These are phyloP conservation scores for Macropodus opercularis DNA, from an alignment of 2,797 vertebrate species.

Conservation along the genomic window DNA sequence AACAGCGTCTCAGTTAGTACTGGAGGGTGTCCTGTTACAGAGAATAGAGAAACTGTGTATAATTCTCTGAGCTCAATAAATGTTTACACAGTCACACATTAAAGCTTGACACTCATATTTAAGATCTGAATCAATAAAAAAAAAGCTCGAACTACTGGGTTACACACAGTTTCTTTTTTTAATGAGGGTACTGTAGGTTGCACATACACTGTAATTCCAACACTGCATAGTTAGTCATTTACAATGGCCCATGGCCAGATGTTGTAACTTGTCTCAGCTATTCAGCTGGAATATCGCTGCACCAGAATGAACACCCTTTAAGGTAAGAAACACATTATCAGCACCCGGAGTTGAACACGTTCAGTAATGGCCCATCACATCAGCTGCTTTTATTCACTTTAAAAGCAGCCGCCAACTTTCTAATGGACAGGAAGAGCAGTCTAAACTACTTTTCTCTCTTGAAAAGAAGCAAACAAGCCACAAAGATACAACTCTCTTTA, in stretches of 20 bases:
- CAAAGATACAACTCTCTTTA: not conserved
- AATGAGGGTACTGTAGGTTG: not conserved
- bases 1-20: conserved; percentile 47
- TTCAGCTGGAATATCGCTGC: not conserved
- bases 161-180: not conserved
- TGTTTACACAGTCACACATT: conserved; percentile 40
- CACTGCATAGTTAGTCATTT: not conserved
- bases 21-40: conserved; percentile 57
- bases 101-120: conserved; percentile 18
- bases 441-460: conserved; percentile 6
- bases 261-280: not conserved
- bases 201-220: not conserved
- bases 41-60: conserved; percentile 33
- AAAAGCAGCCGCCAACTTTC: conserved; percentile 34
- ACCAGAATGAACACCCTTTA: conserved; percentile 8
- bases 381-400: conserved; percentile 30
- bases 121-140: conserved; percentile 11
- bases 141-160: not conserved
- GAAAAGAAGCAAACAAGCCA: conserved; percentile 28
- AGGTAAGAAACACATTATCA: conserved; percentile 24
- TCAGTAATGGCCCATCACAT: conserved; percentile 38
- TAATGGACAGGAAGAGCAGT: conserved; percentile 23
- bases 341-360: conserved; percentile 21
- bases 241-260: not conserved
- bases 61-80: conserved; percentile 36